Evolutionary conservation across 2,113 vertebrate genomes (phyloP), one percentile per base, ranked within the genome.

Genomic region (Salvelinus sp.): DNA sequence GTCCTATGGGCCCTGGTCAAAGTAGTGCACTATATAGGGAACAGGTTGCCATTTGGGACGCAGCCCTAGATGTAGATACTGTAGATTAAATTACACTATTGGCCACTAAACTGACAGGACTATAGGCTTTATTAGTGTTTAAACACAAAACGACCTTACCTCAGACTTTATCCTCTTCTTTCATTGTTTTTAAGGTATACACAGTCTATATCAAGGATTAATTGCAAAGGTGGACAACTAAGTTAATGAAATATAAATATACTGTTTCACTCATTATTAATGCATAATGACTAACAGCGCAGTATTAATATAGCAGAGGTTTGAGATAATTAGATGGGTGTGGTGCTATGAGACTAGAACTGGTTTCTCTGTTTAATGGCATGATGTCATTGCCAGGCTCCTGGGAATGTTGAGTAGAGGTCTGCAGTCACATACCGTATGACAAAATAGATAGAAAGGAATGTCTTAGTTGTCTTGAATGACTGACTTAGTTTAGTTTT

Each of bases 241-340:
- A 87, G 87, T 85, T 69, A 84, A 75, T 88, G 73, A 83, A 82
- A 83, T 69, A 80, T 83, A 57, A 87, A 84, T 85, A 78, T 85
- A 76, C 87, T 90, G 82, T 89, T 89, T 90, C 87, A 88, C 89
- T 87, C 86, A 88, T 81, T 70, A 77, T 54, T 9, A 54, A 68
- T 82, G 76, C 82, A 81, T 81, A 81, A 89, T 86, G 88, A 78
- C 83, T 81, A 79, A 74, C 69, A 48, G 44, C 58, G 73, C 77
- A 83, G 78, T 83, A 84, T 84, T 82, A 84, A 66, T 73, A 79
- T 75, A 83, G 86, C 64, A 62, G 66, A 75, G 65, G 72, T 72
- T 78, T 73, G 72, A 7, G 33, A 70, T 72, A 60, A 25, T 18
- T 27, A 28, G 5, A 30, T 28, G 65, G 10, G 13, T 28, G 22